Base-by-base conservation (phyloP, 2,888 invertebrate species). In the Microplitis deprimator region DNA sequence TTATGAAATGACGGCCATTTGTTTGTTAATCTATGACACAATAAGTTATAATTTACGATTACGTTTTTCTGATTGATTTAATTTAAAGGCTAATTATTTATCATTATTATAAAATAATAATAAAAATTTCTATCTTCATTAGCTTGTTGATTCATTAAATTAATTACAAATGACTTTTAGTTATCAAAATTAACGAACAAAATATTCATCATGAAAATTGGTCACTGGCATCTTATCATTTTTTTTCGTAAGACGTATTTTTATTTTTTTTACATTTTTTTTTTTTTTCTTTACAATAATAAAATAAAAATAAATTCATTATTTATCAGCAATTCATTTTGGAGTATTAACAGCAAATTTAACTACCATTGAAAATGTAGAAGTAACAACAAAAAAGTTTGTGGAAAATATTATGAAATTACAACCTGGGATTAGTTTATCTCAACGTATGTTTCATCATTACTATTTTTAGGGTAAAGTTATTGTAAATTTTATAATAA, bases 171-270 rank as follows among this genome's bases (percentile, higher is more conserved):
- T 50, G 13, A 13, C 8, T 50, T 50, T 50, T 50, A 50, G 13
- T 50, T 50, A 13, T 13, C 13, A 50, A 50, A 50, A 13, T 13
- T 13, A 1, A 8, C 0, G 13, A 50, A 50, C 29, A 29, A 50
- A 50, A 13, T 50, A 13, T 50, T 50, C 2, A 50, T 50, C 50
- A 62, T 62, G 62, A 17, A 62, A 20, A 62, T 62, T 62, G n/a
- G 10, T 16, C 16, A 62, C n/a, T 62, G 62, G 62, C 62, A 62
- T 62, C 20, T 62, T 17, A 16, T 62, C 62, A 17, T 62, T 62
- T 62, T 62, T 62, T 16, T 62, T 20, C 4, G 62, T 62, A 62
- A 62, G 62, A 17, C 8, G 8, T 17, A 7, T 6, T 62, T 59
- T 13, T 13, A 59, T 59, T 62, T 20, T 16, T 62, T 1, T 7